Evolutionary conservation across 2,797 vertebrate genomes (phyloP).

Genomic region (Heteromormyrus szaboi): DNA sequence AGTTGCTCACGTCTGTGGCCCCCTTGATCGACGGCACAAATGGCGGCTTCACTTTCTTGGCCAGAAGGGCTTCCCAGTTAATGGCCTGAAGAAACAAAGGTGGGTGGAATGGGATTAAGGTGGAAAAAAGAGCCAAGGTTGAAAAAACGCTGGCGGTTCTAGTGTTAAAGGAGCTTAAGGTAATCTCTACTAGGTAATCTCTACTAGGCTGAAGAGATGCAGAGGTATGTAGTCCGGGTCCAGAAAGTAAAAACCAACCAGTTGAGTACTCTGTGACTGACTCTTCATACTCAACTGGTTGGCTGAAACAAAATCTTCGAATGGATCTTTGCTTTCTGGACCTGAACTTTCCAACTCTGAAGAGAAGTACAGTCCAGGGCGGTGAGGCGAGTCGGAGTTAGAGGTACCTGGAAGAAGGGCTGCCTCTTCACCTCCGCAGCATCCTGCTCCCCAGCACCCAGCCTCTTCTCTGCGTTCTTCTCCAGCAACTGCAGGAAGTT

Average conservation of each 20-base stretch:
- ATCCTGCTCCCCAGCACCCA: slow-evolving; percentile 77
- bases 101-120: background rate
- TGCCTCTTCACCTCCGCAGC: slow-evolving; percentile 81
- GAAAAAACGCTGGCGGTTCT: background rate
- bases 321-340: background rate
- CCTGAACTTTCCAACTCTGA: background rate
- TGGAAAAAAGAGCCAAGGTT: background rate
- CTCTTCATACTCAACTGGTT: background rate
- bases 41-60: slow-evolving; percentile 73
- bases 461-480: slow-evolving; percentile 76
- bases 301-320: background rate
- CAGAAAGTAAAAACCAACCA: background rate
- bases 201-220: background rate
- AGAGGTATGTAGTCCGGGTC: background rate
- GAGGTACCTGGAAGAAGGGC: slow-evolving; percentile 76
- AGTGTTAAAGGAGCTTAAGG: background rate
- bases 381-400: background rate
- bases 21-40: slow-evolving; percentile 71
- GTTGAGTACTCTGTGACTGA: background rate
- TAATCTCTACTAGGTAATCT: background rate
- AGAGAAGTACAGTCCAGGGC: background rate
- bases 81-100: slow-evolving; percentile 58
- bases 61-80: slow-evolving; percentile 76
- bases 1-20: slow-evolving; percentile 76
- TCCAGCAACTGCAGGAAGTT: slow-evolving; percentile 69